Evolutionary conservation across 2,113 vertebrate genomes (phyloP).

Genomic region (Dinomys branickii): DNA sequence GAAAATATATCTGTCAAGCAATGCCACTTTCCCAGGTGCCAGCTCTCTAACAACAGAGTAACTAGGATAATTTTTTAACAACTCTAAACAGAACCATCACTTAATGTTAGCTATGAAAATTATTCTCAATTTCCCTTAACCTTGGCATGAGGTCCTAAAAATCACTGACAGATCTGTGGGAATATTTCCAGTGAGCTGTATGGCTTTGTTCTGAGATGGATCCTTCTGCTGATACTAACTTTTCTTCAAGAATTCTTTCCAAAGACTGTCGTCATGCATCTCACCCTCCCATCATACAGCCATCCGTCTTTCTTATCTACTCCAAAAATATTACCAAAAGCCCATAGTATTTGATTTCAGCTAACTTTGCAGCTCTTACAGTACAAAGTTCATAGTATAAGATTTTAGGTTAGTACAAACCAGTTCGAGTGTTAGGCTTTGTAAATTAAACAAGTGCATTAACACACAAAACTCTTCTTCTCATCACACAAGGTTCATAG

Average conservation of each 20-base stretch:
- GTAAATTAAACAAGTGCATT: not conserved
- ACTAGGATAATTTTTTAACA: not conserved
- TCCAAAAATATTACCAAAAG: not conserved
- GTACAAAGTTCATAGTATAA: not conserved
- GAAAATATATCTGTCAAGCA: not conserved
- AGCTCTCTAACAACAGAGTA: not conserved
- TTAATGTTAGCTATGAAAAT: not conserved
- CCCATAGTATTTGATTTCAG: not conserved
- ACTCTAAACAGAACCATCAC: not conserved
- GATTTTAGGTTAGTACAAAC: not conserved
- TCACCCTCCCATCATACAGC: fast-evolving
- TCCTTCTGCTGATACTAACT: not conserved
- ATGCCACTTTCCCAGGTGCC: not conserved
- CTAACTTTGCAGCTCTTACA: not conserved
- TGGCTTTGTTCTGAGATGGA: not conserved
- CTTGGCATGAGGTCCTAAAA: not conserved
- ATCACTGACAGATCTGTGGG: not conserved
- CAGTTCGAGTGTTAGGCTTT: not conserved
- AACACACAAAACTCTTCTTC: not conserved
- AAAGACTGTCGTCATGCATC: not conserved
- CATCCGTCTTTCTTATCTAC: not conserved
- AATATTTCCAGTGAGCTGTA: not conserved
- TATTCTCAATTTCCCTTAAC: not conserved
- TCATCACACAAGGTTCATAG: not conserved
- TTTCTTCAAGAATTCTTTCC: not conserved